A percentile compares a stretch with the other conserved stretches of the same genome.
These are phyloP conservation scores for Nothobranchius kuhntae DNA, from an alignment of 2,113 vertebrate species.

Conservation along the genomic window DNA sequence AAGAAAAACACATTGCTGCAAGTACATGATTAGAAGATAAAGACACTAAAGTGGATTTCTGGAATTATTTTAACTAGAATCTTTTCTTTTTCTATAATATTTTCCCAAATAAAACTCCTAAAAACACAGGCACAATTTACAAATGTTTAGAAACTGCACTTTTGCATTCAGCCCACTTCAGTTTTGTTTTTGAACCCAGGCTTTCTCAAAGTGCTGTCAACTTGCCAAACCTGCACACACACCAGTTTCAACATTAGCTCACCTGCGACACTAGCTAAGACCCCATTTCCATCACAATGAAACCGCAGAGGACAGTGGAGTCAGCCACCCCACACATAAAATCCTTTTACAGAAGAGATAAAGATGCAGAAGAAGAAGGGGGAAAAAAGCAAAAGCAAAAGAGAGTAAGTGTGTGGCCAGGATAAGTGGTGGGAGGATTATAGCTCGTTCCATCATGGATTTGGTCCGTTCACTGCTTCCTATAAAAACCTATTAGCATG, in stretches of 20 bases:
- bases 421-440: slow-evolving; percentile 72
- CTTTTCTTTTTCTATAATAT: too few species aligned
- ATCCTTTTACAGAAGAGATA: slow-evolving; percentile 51
- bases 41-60: too few species aligned
- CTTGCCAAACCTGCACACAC: too few species aligned
- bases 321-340: slow-evolving; percentile 45
- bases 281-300: slow-evolving; percentile 71
- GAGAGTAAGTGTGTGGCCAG: slow-evolving; percentile 41
- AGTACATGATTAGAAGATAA: too few species aligned
- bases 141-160: too few species aligned
- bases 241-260: neutral
- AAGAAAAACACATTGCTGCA: too few species aligned
- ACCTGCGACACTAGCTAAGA: slow-evolving; percentile 16
- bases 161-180: too few species aligned
- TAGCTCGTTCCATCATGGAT: slow-evolving; percentile 68
- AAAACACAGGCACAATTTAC: too few species aligned
- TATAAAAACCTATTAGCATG: slow-evolving; percentile 76
- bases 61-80: too few species aligned
- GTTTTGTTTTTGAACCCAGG: too few species aligned
- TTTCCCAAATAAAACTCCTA: too few species aligned
- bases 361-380: slow-evolving; percentile 34
- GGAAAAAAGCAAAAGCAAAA: slow-evolving; percentile 9
- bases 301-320: slow-evolving; percentile 52
- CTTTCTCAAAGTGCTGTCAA: too few species aligned
- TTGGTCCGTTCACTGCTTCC: slow-evolving; percentile 66